Conservation (phyloP, 2,888 invertebrate species). For the Anoncus sp. region DNA sequence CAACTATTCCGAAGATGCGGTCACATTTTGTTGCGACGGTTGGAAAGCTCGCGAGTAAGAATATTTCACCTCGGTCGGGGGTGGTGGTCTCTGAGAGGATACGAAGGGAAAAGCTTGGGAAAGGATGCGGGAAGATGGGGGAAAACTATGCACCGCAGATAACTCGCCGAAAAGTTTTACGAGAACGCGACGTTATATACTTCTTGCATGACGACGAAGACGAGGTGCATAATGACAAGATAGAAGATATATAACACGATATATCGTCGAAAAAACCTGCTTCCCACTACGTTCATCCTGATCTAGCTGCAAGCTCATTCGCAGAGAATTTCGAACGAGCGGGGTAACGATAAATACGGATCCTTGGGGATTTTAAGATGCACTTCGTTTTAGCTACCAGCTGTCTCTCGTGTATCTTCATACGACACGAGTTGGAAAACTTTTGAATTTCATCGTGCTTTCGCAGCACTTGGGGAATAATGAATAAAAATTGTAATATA, state of each 20-base stretch:
- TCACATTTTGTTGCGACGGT: neutral
- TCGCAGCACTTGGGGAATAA: neutral
- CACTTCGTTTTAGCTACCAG: conserved; percentile 11
- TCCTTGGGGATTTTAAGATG: conserved; percentile 9
- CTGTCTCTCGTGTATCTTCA: neutral
- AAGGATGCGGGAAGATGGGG: neutral
- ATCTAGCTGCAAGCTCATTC: conserved; percentile 6
- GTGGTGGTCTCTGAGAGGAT: too few species aligned
- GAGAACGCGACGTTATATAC: neutral
- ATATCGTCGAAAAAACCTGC: neutral
- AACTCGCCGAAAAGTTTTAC: conserved; percentile 22
- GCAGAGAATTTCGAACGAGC: conserved; percentile 1
- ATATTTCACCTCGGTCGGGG: conserved; percentile 5
- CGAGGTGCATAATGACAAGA: neutral
- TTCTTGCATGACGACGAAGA: neutral
- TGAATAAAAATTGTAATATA: too few species aligned
- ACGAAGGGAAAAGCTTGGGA: neutral
- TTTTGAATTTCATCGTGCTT: neutral
- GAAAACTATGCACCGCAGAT: neutral
- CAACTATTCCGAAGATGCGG: neutral
- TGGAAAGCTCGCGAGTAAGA: neutral
- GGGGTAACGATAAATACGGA: neutral
- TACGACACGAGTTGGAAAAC: conserved; percentile 1
- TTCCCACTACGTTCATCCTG: neutral
- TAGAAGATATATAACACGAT: neutral